Percentiles rank a stretch among this genome's conserved stretches.
Evolutionary conservation across 2,797 vertebrate genomes (phyloP).

Genomic region (Hypotaenidia philippensis): DNA sequence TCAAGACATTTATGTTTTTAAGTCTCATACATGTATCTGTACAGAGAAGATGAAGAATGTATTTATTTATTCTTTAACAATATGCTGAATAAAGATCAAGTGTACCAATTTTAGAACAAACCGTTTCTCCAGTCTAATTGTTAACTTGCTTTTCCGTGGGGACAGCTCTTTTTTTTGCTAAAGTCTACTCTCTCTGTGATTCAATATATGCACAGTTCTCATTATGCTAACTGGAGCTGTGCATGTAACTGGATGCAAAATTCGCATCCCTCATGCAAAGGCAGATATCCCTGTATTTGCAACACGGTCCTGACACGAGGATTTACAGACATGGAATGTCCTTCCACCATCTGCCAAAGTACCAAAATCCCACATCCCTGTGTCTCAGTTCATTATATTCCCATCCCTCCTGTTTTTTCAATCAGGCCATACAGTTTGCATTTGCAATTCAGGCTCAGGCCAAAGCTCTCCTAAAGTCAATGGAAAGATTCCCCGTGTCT

Average conservation of each 20-base stretch:
- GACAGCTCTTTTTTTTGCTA: constrained; percentile 14
- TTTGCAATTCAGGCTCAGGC: neutral
- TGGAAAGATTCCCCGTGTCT: neutral
- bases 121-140: constrained; percentile 7
- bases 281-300: neutral
- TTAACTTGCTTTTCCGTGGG: constrained; percentile 39
- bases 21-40: neutral
- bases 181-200: neutral
- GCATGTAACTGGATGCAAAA: neutral
- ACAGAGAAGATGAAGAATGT: neutral
- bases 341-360: neutral
- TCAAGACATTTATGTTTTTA: constrained; percentile 40
- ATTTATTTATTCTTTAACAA: constrained; percentile 44
- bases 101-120: constrained; percentile 40
- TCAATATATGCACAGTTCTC: constrained; percentile 21
- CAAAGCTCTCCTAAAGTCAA: neutral
- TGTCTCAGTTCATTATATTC: neutral
- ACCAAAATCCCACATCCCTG: neutral
- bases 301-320: neutral
- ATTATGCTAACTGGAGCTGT: constrained; percentile 17
- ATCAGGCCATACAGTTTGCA: neutral
- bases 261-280: neutral
- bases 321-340: neutral
- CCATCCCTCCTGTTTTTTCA: neutral
- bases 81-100: constrained; percentile 34